Evolutionary conservation across 2,888 invertebrate species (phyloP).

Genomic region (Eudemis profundana): DNA sequence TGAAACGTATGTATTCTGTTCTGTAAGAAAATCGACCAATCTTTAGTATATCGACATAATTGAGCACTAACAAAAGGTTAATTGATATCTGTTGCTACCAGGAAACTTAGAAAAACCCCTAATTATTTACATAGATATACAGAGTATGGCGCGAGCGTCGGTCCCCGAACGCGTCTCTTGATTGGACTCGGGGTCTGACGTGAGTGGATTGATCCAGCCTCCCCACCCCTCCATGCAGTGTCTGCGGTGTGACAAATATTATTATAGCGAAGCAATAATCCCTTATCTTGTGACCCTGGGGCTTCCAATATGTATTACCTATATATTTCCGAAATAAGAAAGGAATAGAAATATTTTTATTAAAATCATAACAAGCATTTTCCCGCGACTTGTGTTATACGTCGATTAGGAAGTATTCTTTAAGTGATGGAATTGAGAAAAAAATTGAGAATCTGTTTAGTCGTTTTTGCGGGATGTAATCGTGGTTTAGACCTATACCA

Average conservation of each 20-base stretch:
- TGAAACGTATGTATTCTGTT: not conserved
- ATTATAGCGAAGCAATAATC: conserved; percentile 38
- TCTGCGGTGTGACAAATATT: conserved; percentile 43
- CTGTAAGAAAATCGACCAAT: not conserved
- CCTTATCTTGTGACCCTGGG: conserved; percentile 1
- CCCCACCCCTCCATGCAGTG: conserved; percentile 48
- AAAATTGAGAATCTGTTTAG: too few species aligned
- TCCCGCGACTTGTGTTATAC: too few species aligned
- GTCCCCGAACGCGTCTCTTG: conserved; percentile 80
- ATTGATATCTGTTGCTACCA: conserved; percentile 9
- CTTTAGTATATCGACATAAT: not conserved
- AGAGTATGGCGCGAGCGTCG: conserved; percentile 48
- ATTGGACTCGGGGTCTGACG: conserved; percentile 80
- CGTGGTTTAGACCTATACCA: too few species aligned
- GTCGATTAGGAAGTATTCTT: too few species aligned
- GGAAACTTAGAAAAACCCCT: conserved; percentile 1
- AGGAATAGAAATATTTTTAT: too few species aligned
- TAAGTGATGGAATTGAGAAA: too few species aligned
- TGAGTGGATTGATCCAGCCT: conserved; percentile 80
- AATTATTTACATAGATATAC: conserved; percentile 26
- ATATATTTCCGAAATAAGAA: too few species aligned
- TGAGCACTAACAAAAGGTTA: not conserved
- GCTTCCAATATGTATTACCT: not conserved
- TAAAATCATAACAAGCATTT: too few species aligned
- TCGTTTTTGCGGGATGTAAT: too few species aligned